These are phyloP conservation scores for Cygnus buccinator DNA, from an alignment of 2,113 vertebrate species.

Conservation along the genomic window DNA sequence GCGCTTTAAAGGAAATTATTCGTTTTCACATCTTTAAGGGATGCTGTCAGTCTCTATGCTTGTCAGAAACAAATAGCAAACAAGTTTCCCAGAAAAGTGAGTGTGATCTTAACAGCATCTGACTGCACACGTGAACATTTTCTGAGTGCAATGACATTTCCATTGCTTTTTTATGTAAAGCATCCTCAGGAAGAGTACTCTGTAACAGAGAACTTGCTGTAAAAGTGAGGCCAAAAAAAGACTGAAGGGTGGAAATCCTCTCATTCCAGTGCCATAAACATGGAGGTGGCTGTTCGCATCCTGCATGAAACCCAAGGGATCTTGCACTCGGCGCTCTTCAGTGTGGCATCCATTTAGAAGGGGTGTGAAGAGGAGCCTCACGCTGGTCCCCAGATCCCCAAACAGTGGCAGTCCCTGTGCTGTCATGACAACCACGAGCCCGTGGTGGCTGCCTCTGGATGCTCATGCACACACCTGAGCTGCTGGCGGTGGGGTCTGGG, in stretches of 20 bases:
- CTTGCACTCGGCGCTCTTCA: not conserved
- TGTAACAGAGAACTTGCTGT: not conserved
- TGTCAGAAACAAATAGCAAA: not conserved
- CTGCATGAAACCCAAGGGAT: not conserved
- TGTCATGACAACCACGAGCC: not conserved
- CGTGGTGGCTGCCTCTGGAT: rapidly evolving
- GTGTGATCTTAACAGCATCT: not conserved
- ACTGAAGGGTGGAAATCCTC: not conserved
- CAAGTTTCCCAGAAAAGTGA: slow-evolving; percentile 1
- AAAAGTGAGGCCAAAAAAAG: not conserved
- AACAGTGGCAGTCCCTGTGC: not conserved
- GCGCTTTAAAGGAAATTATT: not conserved
- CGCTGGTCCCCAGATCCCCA: not conserved
- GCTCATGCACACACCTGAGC: not conserved
- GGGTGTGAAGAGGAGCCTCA: not conserved
- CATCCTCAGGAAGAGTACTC: not conserved
- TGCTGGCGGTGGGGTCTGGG: not conserved
- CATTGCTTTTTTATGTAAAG: not conserved
- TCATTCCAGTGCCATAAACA: not conserved
- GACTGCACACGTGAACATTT: not conserved
- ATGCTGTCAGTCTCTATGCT: not conserved
- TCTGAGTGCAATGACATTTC: not conserved
- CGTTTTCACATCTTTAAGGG: not conserved
- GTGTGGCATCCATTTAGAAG: not conserved
- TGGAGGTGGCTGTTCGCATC: not conserved